Evolutionary conservation across 2,113 vertebrate species (phyloP).

Genomic region (Taxidea taxus): DNA sequence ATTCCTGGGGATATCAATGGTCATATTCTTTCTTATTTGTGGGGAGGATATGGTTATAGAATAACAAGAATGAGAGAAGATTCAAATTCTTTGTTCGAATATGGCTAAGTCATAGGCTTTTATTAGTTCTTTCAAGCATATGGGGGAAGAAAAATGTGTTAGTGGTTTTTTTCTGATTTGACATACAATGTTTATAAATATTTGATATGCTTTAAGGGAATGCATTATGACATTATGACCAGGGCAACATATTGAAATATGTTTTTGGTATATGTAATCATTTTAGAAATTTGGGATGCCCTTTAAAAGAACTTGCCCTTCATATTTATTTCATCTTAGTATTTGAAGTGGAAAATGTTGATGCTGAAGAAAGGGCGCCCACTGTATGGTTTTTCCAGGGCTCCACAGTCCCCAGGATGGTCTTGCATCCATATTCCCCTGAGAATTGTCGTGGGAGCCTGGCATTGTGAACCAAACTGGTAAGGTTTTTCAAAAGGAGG

Average conservation of each 20-base stretch:
- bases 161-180: not conserved
- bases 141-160: not conserved
- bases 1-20: not conserved
- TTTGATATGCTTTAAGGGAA: not conserved
- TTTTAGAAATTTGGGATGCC: not conserved
- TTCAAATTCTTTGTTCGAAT: not conserved
- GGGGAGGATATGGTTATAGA: not conserved
- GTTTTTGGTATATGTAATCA: not conserved
- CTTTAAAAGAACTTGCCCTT: not conserved
- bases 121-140: not conserved
- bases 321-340: not conserved
- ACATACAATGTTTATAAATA: not conserved
- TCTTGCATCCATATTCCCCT: not conserved
- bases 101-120: not conserved
- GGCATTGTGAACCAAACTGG: not conserved
- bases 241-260: not conserved
- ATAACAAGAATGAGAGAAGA: not conserved
- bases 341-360: not conserved
- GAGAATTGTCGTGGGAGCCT: not conserved
- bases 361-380: not conserved
- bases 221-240: not conserved
- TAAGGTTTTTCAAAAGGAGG: not conserved
- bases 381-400: not conserved
- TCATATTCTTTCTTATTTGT: not conserved
- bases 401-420: too few relatives aligned